Evolutionary conservation across 2,797 vertebrate genomes (phyloP).

Genomic region (Tympanoctomys barrerae): DNA sequence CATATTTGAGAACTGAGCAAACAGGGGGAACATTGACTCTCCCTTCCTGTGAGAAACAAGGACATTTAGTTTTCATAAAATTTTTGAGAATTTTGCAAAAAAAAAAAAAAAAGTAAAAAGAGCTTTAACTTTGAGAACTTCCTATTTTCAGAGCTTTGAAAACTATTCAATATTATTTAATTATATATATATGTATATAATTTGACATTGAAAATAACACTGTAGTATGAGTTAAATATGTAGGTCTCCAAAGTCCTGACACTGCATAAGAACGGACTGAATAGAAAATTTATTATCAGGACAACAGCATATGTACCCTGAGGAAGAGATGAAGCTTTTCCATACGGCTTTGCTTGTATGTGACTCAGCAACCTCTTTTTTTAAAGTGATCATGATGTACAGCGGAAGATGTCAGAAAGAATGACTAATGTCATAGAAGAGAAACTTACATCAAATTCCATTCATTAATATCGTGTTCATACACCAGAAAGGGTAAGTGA

Average conservation of each 20-base stretch:
- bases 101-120: slow-evolving; percentile 24
- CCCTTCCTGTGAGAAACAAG: neutral
- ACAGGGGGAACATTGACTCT: neutral
- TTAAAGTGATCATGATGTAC: neutral
- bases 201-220: neutral
- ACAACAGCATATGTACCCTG: neutral
- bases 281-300: neutral
- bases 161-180: neutral
- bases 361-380: neutral
- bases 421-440: neutral
- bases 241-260: neutral
- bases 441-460: neutral
- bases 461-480: neutral
- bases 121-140: neutral
- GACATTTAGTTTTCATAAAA: slow-evolving; percentile 13
- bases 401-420: neutral
- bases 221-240: slow-evolving; percentile 18
- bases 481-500: neutral
- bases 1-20: neutral
- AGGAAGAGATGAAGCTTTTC: neutral
- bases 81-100: slow-evolving; percentile 35
- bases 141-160: too few species aligned
- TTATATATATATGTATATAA: neutral
- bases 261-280: neutral
- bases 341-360: neutral